These are phyloP conservation scores for Gallinago nigripennis DNA, from an alignment of 2,797 vertebrate species.

Conservation along the genomic window DNA sequence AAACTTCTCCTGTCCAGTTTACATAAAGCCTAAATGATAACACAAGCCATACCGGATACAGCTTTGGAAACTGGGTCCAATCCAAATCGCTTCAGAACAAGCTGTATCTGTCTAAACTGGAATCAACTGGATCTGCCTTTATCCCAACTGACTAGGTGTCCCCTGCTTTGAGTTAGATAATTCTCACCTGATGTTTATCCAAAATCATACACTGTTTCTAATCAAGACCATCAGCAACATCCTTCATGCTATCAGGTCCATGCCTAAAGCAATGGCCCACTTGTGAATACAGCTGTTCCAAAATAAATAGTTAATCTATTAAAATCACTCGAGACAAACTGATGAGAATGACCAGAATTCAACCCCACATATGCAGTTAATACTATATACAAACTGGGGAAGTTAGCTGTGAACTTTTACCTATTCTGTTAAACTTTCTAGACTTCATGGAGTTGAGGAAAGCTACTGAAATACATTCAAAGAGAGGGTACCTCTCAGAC, in stretches of 20 bases:
- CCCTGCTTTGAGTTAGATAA: not conserved
- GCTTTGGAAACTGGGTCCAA: not conserved
- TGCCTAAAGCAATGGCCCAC: not conserved
- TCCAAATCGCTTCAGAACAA: not conserved
- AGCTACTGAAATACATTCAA: not conserved
- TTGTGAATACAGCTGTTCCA: conserved; percentile 15
- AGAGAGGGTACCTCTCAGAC: not conserved
- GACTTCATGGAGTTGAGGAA: not conserved
- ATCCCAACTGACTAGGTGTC: not conserved
- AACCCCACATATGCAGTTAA: not conserved
- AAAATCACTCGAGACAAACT: not conserved
- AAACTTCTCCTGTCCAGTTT: not conserved
- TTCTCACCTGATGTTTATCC: not conserved
- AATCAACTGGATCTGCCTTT: conserved; percentile 4
- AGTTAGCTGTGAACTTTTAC: not conserved
- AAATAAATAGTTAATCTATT: not conserved
- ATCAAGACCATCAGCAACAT: not conserved
- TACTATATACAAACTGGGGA: not conserved
- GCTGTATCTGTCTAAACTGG: not conserved
- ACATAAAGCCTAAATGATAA: not conserved
- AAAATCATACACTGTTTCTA: not conserved
- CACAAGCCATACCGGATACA: not conserved
- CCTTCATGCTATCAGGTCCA: not conserved
- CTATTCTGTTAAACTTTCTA: not conserved
- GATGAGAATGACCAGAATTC: not conserved